Percentiles rank a stretch among this genome's conserved stretches.
Conservation (phyloP, 64 coral and sea anemone species). For the Montipora foliosa region DNA sequence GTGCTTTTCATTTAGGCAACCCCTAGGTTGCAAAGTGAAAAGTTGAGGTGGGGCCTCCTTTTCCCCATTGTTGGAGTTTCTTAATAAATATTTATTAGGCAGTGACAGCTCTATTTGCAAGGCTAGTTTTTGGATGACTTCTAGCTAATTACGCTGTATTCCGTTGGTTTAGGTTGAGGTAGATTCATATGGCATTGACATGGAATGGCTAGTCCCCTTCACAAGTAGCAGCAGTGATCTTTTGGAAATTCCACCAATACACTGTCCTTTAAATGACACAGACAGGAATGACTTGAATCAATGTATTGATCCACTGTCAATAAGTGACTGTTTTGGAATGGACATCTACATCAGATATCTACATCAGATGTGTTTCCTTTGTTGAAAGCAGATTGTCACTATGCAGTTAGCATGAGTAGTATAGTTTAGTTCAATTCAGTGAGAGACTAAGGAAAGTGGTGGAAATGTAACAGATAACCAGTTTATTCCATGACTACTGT, state of each 20-base stretch:
- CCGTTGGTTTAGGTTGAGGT: constrained; percentile 17
- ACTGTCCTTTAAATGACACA: neutral
- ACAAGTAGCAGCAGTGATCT: constrained; percentile 2
- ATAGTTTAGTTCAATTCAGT: constrained; percentile 9
- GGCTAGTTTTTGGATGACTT: constrained; percentile 6
- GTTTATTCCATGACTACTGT: constrained; percentile 6
- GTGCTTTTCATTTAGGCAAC: no score
- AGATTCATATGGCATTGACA: constrained; percentile 12
- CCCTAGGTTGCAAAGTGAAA: no score
- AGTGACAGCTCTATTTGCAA: neutral
- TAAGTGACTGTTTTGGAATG: constrained; percentile 24
- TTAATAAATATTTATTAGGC: neutral
- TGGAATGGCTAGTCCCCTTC: neutral
- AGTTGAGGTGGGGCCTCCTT: no score
- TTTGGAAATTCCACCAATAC: constrained; percentile 23
- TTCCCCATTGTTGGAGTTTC: no score
- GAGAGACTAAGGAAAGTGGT: constrained; percentile 3
- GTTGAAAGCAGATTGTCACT: neutral
- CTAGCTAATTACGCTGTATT: neutral
- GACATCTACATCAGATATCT: no score
- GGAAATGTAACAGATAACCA: neutral
- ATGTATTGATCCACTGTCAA: neutral
- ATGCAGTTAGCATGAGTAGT: constrained; percentile 1
- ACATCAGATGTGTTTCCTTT: constrained; percentile 11
- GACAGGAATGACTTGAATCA: constrained; percentile 11